phyloP scores from a whole-genome alignment of 2,113 vertebrate genomes.

The Mola mola region DNA sequence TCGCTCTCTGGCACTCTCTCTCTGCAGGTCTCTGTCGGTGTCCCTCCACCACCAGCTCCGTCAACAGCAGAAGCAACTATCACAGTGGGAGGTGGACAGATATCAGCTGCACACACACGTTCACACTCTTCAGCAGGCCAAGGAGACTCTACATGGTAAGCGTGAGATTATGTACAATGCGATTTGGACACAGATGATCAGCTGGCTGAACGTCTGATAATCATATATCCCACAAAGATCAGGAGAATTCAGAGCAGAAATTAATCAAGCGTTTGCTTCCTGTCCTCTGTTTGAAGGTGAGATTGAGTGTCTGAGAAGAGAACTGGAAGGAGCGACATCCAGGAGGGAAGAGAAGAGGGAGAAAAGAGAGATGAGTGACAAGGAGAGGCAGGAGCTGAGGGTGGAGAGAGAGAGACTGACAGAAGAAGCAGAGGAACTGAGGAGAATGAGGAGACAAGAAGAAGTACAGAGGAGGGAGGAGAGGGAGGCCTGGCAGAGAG shows the following conservation, averaged over 20 bases:
- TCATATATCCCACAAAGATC: too few relatives aligned
- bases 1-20: background rate
- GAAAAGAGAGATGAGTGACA: conserved; percentile 41
- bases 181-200: too few relatives aligned
- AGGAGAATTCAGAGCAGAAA: too few relatives aligned
- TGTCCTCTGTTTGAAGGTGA: conserved; percentile 79
- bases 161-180: background rate
- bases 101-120: conserved; percentile 83
- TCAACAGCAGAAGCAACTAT: conserved; percentile 79
- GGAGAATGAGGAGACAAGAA: conserved; percentile 47
- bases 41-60: conserved; percentile 82
- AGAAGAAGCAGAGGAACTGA: conserved; percentile 56
- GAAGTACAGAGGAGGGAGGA: conserved; percentile 42
- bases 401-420: conserved; percentile 29
- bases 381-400: conserved; percentile 26
- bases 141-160: conserved; percentile 85
- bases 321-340: conserved; percentile 66
- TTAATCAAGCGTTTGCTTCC: too few relatives aligned
- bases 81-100: conserved; percentile 77
- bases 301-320: conserved; percentile 80
- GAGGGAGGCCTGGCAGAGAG: conserved; percentile 52
- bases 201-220: too few relatives aligned
- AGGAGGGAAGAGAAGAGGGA: conserved; percentile 31
- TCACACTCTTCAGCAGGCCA: conserved; percentile 80
- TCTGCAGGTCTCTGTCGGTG: conserved; percentile 77